Evolutionary conservation across 2,113 vertebrate genomes (phyloP).

Genomic region (Leptobrachium ailaonicum): DNA sequence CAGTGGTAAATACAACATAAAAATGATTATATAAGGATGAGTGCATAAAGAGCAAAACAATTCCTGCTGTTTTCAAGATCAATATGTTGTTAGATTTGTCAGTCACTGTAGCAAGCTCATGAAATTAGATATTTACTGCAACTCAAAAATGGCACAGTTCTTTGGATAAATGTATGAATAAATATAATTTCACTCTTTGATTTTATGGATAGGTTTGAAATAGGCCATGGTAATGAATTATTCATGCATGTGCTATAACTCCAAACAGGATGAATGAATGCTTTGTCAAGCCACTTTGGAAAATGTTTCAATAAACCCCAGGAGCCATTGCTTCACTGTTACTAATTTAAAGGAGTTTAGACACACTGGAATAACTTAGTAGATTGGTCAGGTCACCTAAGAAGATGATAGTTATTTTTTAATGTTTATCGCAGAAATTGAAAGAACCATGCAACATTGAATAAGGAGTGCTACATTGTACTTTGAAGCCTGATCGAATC

Average conservation of each 20-base stretch:
- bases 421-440: constrained; percentile 35
- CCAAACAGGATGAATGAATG: not conserved
- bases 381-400: constrained; percentile 45
- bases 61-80: not conserved
- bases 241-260: constrained; percentile 1
- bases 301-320: constrained; percentile 4
- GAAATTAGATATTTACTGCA: constrained; percentile 29
- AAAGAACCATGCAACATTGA: not conserved
- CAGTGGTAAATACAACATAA: not conserved
- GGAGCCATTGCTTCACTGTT: constrained; percentile 51
- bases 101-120: constrained; percentile 15
- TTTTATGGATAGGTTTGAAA: not conserved
- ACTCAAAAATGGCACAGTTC: not conserved
- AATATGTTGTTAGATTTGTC: not conserved
- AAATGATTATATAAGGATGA: not conserved
- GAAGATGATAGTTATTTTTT: constrained; percentile 18
- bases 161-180: constrained; percentile 15
- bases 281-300: constrained; percentile 22
- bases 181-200: constrained; percentile 3
- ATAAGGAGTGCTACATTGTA: not conserved
- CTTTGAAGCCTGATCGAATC: constrained; percentile 5
- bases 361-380: constrained; percentile 40
- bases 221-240: constrained; percentile 12
- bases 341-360: constrained; percentile 52
- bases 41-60: not conserved